These are phyloP conservation scores for Acrossocheilus wenchowensis DNA, from an alignment of 2,797 vertebrate species.

Conservation along the genomic window DNA sequence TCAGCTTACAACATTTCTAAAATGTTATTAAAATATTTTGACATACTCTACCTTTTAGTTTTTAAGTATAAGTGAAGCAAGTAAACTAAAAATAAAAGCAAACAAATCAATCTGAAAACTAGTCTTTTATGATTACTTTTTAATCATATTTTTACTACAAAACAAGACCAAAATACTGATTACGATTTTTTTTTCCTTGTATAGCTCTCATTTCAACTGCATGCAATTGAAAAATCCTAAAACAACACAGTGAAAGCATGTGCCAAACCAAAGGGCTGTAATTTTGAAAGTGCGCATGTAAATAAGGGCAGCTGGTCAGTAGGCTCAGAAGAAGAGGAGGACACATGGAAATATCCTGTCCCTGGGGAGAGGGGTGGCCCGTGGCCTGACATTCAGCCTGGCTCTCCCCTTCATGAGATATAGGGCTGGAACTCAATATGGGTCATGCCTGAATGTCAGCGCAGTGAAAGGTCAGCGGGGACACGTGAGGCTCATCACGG, in stretches of 20 bases:
- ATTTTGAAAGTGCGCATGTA: conserved; percentile 11
- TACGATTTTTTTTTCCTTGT: neutral
- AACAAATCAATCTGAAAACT: neutral
- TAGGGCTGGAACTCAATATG: conserved; percentile 57
- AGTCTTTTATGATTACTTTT: neutral
- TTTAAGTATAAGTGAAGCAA: neutral
- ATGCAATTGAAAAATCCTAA: neutral
- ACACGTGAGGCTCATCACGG: conserved; percentile 48
- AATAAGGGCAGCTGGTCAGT: conserved; percentile 48
- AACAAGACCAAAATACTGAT: neutral
- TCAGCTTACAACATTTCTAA: neutral
- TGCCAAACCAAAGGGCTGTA: neutral
- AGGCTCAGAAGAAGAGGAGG: conserved; percentile 12
- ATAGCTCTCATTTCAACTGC: neutral
- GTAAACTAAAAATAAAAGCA: neutral
- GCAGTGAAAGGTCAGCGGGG: conserved; percentile 50
- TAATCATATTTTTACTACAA: neutral
- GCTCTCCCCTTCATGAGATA: conserved; percentile 34
- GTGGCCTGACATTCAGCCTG: conserved; percentile 46
- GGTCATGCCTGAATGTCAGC: conserved; percentile 60
- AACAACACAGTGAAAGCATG: neutral
- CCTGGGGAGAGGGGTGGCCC: conserved; percentile 34
- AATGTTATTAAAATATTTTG: neutral
- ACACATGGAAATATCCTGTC: conserved; percentile 50
- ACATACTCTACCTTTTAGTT: neutral